Base-by-base conservation (phyloP, 1,140 invertebrate species). In the Metopolophium dirhodum region DNA sequence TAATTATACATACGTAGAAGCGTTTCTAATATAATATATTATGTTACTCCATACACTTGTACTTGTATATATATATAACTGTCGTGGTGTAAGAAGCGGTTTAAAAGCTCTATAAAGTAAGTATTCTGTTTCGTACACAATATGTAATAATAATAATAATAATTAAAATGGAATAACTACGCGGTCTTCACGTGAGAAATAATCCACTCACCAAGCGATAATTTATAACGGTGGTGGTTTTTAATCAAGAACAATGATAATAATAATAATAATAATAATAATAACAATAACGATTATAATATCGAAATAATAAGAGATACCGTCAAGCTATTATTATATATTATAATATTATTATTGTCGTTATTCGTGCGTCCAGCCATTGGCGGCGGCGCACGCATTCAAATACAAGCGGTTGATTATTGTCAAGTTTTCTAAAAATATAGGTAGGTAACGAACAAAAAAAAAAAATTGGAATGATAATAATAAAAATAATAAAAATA, bases 61-160 rank as follows among this genome's bases (percentile, higher is more conserved):
- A 90, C 57, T 61, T 41, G n/a, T 88, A 51, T 86, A 49, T 47
- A 87, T 83, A 87, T 90, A 54, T 90, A 90, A 90, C 54, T 45
- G 54, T 90, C 30, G 57, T 68, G 89, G 89, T 90, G 89, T 90
- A 57, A 61, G 37, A 90, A 90, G 89, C 89, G 89, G 45, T 90
- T 90, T 90, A 90, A 90, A 90, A 90, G 89, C 89, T 90, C 54
- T 90, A 68, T 61, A 90, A 18, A n/a, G n/a, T n/a, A 77, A 77
- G 61, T 77, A 45, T 68, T 90, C 23, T 68, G 89, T 68, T 45
- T 68, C 57, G 35, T 89, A 61, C 30, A 90, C 68, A 68, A 57
- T 90, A 57, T n/a, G 30, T 61, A 90, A 51, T 87, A 49, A n/a
- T 41, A 90, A 90, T 45, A 68, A 68, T 77, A 77, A 54, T 54